Evolutionary conservation across 2,888 invertebrate species (phyloP).

Genomic region (Mimas tiliae): DNA sequence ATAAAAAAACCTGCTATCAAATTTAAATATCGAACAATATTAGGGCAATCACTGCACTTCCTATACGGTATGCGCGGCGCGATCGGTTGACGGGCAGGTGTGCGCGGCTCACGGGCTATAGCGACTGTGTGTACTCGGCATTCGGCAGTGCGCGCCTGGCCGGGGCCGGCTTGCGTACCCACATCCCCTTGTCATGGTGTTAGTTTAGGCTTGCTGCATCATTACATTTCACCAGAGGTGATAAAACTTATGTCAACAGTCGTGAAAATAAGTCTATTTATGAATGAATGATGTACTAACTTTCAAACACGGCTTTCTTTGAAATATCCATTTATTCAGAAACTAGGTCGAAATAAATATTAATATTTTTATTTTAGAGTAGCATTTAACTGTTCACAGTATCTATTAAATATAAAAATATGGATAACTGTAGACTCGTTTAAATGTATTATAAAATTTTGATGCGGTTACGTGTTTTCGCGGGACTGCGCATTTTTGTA

Average conservation of each 20-base stretch:
- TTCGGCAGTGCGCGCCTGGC: conserved; percentile 20
- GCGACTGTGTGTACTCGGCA: conserved; percentile 46
- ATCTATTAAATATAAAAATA: neutral
- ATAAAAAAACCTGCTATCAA: conserved; percentile 53
- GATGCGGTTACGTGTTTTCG: neutral
- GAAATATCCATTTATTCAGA: neutral
- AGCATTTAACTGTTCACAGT: neutral
- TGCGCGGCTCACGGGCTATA: conserved; percentile 49
- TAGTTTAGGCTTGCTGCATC: conserved; percentile 25
- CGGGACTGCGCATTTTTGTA: neutral
- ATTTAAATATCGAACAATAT: conserved; percentile 52
- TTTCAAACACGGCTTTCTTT: neutral
- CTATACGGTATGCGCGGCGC: conserved; percentile 52
- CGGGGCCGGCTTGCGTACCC: conserved; percentile 20
- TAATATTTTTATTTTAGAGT: neutral
- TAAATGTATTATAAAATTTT: neutral
- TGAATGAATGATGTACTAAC: conserved; percentile 3
- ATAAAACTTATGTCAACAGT: neutral
- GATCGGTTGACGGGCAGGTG: conserved; percentile 47
- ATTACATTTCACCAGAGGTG: conserved; percentile 18
- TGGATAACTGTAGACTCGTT: neutral
- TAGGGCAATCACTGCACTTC: conserved; percentile 74
- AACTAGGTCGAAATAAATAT: neutral
- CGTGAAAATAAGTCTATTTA: conserved; percentile 10
- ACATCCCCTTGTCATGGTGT: conserved; percentile 36